Base-by-base conservation (phyloP, 1,140 invertebrate species). In the Musca vetustissima region DNA sequence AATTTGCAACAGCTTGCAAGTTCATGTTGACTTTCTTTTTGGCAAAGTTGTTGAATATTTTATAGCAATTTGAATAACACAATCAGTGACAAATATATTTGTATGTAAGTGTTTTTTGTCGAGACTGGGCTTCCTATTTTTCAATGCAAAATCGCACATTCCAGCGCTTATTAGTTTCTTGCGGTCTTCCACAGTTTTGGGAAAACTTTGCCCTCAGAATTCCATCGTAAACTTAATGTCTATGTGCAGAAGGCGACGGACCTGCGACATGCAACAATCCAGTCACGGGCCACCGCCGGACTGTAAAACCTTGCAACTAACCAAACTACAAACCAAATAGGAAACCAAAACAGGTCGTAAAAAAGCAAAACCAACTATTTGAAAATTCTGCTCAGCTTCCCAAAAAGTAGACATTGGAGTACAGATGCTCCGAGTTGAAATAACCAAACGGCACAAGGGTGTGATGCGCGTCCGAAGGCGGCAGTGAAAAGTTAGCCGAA, bases 311-410 rank as follows among this genome's bases (percentile, higher is more conserved):
- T 11, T n/a, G 36, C 24, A 61, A 43, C 57, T 61, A 61, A 61
- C 17, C 28, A 17, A 61, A 36, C 28, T 32, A 43, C 28, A 17
- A 43, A 36, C 28, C 57, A 61, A 61, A 61, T 32, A 17, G 57
- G 28, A 43, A 61, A 61, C 57, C 57, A 61, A 61, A 61, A 36
- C 57, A 61, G 57, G 57, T 61, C 57, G 32, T 61, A 61, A 61
- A 61, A 59, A 28, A 14, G 25, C 11, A 28, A 61, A 43, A 61
- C 32, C 32, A 61, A 13, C 22, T 57, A 57, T 57, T 57, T 57
- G 53, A 25, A 57, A 57, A 57, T 57, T 57, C 53, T 17, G 22
- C 11, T 36, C 28, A 61, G 36, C 11, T 61, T 61, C 57, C 13
- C 36, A 43, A 43, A 43, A 43, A 43, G 36, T 43, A 43, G 36